These are phyloP conservation scores for Odobenus rosmarus DNA, from an alignment of 2,113 vertebrate species.

Conservation along the genomic window DNA sequence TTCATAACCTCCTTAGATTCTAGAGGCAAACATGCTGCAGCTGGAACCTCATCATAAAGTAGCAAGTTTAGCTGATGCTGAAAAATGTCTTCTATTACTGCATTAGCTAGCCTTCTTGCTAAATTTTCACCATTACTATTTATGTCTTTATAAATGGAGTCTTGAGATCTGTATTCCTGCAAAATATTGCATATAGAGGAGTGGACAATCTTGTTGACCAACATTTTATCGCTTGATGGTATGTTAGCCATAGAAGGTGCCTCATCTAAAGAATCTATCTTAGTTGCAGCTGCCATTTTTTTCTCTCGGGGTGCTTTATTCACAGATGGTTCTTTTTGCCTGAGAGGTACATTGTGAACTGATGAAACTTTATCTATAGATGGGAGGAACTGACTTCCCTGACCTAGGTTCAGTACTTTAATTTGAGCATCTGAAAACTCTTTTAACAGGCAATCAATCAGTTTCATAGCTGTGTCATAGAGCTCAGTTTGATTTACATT, in stretches of 20 bases:
- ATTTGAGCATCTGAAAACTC: conserved; percentile 50
- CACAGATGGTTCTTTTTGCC: conserved; percentile 19
- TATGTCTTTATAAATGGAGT: conserved; percentile 24
- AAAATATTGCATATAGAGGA: conserved; percentile 31
- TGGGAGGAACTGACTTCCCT: background rate
- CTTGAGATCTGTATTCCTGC: conserved; percentile 20
- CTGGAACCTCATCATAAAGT: background rate
- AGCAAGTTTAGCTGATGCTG: conserved; percentile 42
- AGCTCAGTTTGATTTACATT: background rate
- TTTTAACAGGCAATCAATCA: conserved; percentile 17
- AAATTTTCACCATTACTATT: conserved; percentile 19
- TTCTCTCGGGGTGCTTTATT: background rate
- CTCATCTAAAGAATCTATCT: background rate
- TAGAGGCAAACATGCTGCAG: background rate
- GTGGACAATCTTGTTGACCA: conserved; percentile 39
- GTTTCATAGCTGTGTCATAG: conserved; percentile 30
- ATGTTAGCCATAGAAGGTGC: background rate
- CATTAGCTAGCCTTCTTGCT: conserved; percentile 15
- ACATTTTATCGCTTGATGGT: background rate
- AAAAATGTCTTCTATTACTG: conserved; percentile 16
- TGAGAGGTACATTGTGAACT: conserved; percentile 9
- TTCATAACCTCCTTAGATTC: conserved; percentile 31
- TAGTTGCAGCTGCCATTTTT: background rate
- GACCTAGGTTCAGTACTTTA: background rate
- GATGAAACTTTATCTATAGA: background rate